These are phyloP conservation scores for Helostoma temminkii DNA, from an alignment of 2,797 vertebrate species.

Conservation along the genomic window DNA sequence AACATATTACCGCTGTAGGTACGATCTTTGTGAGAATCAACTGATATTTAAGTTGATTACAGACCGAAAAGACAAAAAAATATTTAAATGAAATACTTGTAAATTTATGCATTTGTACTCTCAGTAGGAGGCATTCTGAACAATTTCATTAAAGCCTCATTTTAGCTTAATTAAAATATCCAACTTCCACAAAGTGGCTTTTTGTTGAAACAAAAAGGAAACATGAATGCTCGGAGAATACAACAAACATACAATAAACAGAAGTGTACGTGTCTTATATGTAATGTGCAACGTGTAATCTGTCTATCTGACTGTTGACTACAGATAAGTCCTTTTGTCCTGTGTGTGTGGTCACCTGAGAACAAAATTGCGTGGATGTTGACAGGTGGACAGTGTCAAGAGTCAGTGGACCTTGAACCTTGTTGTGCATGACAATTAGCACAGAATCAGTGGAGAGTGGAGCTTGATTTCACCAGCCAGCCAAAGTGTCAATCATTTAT, in stretches of 20 bases:
- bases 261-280: too few relatives aligned
- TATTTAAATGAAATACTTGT: background rate
- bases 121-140: background rate
- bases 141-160: background rate
- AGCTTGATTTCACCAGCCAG: slow-evolving; percentile 73
- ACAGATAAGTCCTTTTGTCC: slow-evolving; percentile 49
- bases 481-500: slow-evolving; percentile 76
- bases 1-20: background rate
- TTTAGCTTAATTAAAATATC: background rate
- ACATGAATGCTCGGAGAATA: too few relatives aligned
- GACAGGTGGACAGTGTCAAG: slow-evolving; percentile 80
- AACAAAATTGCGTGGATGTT: slow-evolving; percentile 56
- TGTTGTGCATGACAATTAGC: slow-evolving; percentile 77
- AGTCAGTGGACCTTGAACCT: slow-evolving; percentile 57
- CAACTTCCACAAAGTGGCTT: too few relatives aligned
- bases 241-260: background rate
- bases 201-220: too few relatives aligned
- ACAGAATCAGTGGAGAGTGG: slow-evolving; percentile 68
- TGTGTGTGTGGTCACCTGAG: slow-evolving; percentile 57
- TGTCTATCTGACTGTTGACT: slow-evolving; percentile 41
- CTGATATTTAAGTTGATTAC: background rate
- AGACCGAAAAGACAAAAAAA: background rate
- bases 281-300: background rate
- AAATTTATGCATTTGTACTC: background rate
- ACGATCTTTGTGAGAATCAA: background rate